A percentile compares a stretch with the other conserved stretches of the same genome.
phyloP scores from a whole-genome alignment of 2,797 vertebrate genomes.

The Cyprinodon diabolis region DNA sequence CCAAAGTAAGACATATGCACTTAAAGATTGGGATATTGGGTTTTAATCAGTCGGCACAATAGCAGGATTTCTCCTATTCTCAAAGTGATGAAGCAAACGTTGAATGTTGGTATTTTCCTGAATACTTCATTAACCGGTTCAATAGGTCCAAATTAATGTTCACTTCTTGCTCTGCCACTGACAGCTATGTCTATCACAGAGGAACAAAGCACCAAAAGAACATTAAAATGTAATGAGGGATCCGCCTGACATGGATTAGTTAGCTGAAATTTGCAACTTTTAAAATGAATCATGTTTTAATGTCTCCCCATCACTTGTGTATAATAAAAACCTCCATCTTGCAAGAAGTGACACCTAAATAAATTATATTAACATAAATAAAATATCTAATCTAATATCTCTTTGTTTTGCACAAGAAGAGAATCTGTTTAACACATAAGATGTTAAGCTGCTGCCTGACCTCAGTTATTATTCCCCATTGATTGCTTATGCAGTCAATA shows the following conservation, averaged over 20 bases:
- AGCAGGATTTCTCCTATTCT: conserved; percentile 46
- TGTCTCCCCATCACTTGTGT: not conserved
- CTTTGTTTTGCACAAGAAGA: conserved; percentile 1
- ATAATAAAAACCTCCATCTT: not conserved
- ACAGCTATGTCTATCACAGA: conserved; percentile 48
- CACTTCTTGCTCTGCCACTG: conserved; percentile 35
- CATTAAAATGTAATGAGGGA: conserved; percentile 28
- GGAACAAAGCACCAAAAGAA: conserved; percentile 35
- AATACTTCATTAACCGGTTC: conserved; percentile 72
- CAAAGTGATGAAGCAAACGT: conserved; percentile 55
- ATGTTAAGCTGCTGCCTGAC: conserved; percentile 30
- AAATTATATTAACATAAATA: not conserved
- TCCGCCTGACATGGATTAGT: conserved; percentile 24
- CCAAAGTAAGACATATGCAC: conserved; percentile 42
- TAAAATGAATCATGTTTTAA: not conserved
- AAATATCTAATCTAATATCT: not conserved
- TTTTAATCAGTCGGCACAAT: conserved; percentile 67
- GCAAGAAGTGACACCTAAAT: not conserved
- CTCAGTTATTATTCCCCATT: conserved; percentile 30
- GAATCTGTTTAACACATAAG: not conserved
- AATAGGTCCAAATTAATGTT: conserved; percentile 69
- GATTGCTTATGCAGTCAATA: conserved; percentile 44
- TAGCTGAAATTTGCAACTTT: conserved; percentile 16
- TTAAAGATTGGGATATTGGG: conserved; percentile 56
- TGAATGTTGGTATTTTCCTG: conserved; percentile 57